Conservation (phyloP, 1,140 invertebrate species). For the Lineus longissimus region DNA sequence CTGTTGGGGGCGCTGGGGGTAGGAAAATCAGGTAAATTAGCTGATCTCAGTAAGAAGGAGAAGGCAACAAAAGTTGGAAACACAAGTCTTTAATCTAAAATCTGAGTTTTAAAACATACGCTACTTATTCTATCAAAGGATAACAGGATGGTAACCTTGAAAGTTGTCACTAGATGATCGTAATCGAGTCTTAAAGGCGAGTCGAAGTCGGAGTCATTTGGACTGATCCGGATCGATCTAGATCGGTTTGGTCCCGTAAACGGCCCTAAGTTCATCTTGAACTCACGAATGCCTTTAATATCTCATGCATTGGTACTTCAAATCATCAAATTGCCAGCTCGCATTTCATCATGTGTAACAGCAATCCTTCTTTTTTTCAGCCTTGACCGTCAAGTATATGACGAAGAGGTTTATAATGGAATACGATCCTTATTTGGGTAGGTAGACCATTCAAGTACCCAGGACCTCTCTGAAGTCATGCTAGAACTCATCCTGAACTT, state of each 20-base stretch:
- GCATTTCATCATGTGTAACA: neutral
- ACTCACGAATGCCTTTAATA: too few species aligned
- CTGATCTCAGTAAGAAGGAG: neutral
- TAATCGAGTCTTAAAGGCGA: neutral
- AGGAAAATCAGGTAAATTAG: conserved; percentile 47
- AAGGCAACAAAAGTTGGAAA: conserved; percentile 5
- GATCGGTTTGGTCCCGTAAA: too few species aligned
- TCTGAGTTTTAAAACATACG: neutral
- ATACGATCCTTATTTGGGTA: conserved; percentile 55
- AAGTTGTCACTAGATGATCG: neutral
- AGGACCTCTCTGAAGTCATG: conserved; percentile 1
- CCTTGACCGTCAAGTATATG: conserved; percentile 56
- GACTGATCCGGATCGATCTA: too few species aligned
- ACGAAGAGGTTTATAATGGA: conserved; percentile 56
- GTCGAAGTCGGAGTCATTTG: neutral
- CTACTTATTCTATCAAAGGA: neutral
- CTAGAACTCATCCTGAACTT: too few species aligned
- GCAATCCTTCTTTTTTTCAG: conserved; percentile 34
- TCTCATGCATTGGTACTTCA: too few species aligned
- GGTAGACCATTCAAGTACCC: too few species aligned
- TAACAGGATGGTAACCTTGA: neutral
- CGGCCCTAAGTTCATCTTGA: too few species aligned
- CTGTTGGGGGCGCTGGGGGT: conserved; percentile 46
- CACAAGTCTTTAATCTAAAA: neutral
- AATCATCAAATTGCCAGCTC: too few species aligned